Percentiles rank a stretch among this genome's conserved stretches.
These are phyloP conservation scores for Trididemnum clinides DNA, from an alignment of 23 tunicate species.

Conservation along the genomic window DNA sequence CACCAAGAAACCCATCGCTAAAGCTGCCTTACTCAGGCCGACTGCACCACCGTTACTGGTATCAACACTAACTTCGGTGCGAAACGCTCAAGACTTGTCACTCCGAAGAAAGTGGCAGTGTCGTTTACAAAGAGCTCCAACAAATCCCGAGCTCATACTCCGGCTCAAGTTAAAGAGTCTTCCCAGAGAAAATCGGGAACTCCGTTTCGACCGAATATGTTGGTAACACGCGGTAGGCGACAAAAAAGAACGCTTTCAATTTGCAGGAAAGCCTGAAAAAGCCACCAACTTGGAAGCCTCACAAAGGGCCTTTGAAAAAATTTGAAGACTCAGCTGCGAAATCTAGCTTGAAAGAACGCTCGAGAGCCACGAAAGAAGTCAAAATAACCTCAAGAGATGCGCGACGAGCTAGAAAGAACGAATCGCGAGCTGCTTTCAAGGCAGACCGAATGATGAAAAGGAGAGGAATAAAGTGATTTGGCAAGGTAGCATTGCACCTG, in stretches of 20 bases:
- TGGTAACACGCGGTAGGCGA: conserved; percentile 19
- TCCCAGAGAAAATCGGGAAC: conserved; percentile 34
- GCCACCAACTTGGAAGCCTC: conserved; percentile 70
- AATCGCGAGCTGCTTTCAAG: background rate
- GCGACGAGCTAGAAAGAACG: background rate
- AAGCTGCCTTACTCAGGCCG: too few species aligned
- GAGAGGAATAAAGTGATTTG: conserved; percentile 16
- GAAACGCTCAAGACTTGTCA: conserved; percentile 32
- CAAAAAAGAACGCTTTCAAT: conserved; percentile 38
- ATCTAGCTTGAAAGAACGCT: conserved; percentile 34
- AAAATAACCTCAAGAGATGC: conserved; percentile 50
- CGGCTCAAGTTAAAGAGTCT: background rate
- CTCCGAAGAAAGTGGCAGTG: conserved; percentile 66
- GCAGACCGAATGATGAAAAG: conserved; percentile 15
- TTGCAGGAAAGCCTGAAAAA: conserved; percentile 81
- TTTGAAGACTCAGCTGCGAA: conserved; percentile 46
- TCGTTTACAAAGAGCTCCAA: conserved; percentile 49
- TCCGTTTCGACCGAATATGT: conserved; percentile 32
- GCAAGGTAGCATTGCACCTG: background rate
- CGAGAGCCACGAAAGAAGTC: conserved; percentile 25
- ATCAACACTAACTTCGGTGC: conserved; percentile 56
- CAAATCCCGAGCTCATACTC: conserved; percentile 11
- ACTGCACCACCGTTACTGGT: conserved; percentile 35
- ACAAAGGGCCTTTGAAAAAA: conserved; percentile 78
- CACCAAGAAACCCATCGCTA: too few species aligned